Percentiles rank a stretch among this genome's conserved stretches.
phyloP scores from a whole-genome alignment of 2,888 invertebrate species.

The Limnephilus marmoratus region DNA sequence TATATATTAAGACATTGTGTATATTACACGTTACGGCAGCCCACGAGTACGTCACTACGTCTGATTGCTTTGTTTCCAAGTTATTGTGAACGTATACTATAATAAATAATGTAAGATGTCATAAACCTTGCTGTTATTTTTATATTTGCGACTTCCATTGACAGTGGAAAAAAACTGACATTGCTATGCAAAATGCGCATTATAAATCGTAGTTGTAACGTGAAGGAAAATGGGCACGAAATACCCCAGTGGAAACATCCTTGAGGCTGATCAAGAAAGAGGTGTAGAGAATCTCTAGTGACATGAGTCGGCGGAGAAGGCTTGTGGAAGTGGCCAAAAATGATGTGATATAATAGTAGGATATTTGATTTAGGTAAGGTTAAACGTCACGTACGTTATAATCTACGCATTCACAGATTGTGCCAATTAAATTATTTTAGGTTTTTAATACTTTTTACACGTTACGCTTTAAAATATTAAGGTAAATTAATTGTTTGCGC shows the following conservation, averaged over 20 bases:
- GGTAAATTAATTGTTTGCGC: too few relatives aligned
- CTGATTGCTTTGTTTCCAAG: neutral
- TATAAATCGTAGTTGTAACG: neutral
- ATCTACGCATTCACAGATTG: too few relatives aligned
- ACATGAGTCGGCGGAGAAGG: too few relatives aligned
- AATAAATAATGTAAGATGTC: neutral
- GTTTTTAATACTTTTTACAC: too few relatives aligned
- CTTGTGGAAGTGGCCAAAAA: too few relatives aligned
- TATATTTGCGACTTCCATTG: neutral
- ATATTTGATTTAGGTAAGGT: too few relatives aligned
- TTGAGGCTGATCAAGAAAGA: neutral
- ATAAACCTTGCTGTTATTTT: neutral
- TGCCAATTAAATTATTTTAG: too few relatives aligned
- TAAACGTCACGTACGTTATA: too few relatives aligned
- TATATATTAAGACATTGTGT: neutral
- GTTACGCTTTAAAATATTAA: too few relatives aligned
- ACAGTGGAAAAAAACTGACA: neutral
- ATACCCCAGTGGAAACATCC: neutral
- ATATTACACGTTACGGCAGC: neutral
- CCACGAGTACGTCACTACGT: neutral
- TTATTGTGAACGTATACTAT: neutral
- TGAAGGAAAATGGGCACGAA: neutral
- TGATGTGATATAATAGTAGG: too few relatives aligned
- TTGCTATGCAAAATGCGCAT: neutral
- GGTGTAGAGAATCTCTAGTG: too few relatives aligned